These are phyloP conservation scores for Creontiades dilutus DNA, from an alignment of 2,888 invertebrate genomes.

Conservation along the genomic window DNA sequence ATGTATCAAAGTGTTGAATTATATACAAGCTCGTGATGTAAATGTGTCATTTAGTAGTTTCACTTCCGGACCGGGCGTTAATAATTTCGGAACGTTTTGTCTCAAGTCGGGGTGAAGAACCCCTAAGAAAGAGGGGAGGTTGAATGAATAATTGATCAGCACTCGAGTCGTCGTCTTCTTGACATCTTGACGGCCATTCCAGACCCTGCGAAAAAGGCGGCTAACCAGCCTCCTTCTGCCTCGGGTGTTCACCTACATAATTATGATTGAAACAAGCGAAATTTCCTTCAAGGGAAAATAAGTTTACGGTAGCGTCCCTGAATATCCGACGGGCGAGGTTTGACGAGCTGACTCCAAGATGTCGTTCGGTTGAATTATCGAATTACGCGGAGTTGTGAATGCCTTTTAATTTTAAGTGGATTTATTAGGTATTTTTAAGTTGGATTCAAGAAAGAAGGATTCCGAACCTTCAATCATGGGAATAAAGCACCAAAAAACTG, in stretches of 20 bases:
- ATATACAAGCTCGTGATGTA: no score
- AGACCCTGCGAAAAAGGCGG: conserved; percentile 45
- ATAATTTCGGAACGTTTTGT: conserved; percentile 60
- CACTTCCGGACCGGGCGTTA: conserved; percentile 45
- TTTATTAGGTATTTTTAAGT: no score
- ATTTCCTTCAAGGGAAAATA: conserved; percentile 30
- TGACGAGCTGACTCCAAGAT: neutral
- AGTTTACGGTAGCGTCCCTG: conserved; percentile 1
- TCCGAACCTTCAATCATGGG: no score
- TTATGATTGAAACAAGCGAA: conserved; percentile 52
- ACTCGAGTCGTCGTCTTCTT: conserved; percentile 68
- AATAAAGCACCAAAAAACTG: no score
- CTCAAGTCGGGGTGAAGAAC: conserved; percentile 26
- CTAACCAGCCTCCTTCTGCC: neutral
- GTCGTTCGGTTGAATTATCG: neutral
- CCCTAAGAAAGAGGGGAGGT: conserved; percentile 34
- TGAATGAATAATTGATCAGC: conserved; percentile 67
- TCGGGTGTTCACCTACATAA: conserved; percentile 22
- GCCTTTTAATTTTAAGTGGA: no score
- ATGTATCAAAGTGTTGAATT: no score
- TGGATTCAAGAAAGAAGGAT: no score
- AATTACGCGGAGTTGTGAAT: neutral
- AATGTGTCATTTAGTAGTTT: neutral
- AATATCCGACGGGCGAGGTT: neutral
- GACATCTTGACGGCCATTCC: conserved; percentile 65